These are phyloP conservation scores for Zeus faber DNA, from an alignment of 2,113 vertebrate species.

Conservation along the genomic window DNA sequence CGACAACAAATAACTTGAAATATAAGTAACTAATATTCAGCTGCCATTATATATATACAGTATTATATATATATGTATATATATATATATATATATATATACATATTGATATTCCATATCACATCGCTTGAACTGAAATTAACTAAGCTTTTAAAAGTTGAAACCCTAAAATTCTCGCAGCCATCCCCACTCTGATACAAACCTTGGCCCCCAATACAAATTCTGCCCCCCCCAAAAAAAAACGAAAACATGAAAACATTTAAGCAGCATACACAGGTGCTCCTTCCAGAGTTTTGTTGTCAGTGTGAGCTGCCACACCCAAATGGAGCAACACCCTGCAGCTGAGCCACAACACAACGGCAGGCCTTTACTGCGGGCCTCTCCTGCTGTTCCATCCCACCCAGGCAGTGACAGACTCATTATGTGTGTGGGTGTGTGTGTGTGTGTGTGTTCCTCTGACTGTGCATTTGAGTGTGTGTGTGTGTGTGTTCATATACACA, in stretches of 20 bases:
- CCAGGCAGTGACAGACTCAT: constrained; percentile 65
- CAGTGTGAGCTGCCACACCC: constrained; percentile 48
- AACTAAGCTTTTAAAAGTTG: no score
- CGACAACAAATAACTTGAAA: no score
- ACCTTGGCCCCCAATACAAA: neutral
- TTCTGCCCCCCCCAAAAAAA: neutral
- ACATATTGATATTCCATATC: no score
- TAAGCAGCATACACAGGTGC: neutral
- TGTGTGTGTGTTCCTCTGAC: no score
- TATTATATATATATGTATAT: no score
- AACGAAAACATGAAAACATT: no score
- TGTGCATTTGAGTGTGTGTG: neutral
- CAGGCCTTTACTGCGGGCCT: constrained; percentile 14
- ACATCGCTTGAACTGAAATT: no score
- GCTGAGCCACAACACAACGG: constrained; percentile 61
- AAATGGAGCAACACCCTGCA: constrained; percentile 41
- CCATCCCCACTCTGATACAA: constrained; percentile 1
- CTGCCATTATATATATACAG: no score
- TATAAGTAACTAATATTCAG: no score
- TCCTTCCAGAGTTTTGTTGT: constrained; percentile 32
- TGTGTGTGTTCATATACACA: constrained; percentile 21
- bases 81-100: no score
- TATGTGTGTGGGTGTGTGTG: constrained; percentile 37
- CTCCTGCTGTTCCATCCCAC: constrained; percentile 65
- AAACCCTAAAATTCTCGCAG: neutral